Evolutionary conservation across 2,888 invertebrate species (phyloP).

Genomic region (Allolobophora icterica): DNA sequence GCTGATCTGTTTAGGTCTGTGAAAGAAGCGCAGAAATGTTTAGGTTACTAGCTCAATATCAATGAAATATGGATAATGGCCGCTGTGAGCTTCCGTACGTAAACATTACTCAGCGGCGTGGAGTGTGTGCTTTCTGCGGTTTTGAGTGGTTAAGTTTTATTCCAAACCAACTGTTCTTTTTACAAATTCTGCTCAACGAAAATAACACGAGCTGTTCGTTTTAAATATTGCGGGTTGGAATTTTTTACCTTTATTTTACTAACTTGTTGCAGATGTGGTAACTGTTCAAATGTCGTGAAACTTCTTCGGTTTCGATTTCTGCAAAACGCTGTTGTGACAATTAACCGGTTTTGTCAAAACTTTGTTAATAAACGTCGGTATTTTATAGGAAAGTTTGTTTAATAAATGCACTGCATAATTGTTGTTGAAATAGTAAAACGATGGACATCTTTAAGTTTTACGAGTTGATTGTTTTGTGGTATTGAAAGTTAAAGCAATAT

Average conservation of each 20-base stretch:
- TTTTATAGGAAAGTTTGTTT: no score
- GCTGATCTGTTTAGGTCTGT: no score
- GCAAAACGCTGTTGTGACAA: not conserved
- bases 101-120: not conserved
- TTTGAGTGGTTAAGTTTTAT: not conserved
- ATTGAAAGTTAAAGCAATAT: no score
- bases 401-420: no score
- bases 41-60: not conserved
- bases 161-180: not conserved
- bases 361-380: no score
- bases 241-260: not conserved
- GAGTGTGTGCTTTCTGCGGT: not conserved
- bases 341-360: no score
- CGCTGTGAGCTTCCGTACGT: not conserved
- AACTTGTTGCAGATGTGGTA: not conserved
- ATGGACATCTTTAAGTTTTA: no score
- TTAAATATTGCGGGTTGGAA: not conserved
- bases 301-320: not conserved
- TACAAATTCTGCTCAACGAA: not conserved
- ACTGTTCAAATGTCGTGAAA: not conserved
- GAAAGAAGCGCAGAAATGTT: no score
- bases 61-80: not conserved
- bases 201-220: not conserved
- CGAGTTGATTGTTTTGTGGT: no score
- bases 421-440: no score